These are phyloP conservation scores for Podargus strigoides DNA, from an alignment of 2,797 vertebrate species.

Conservation along the genomic window DNA sequence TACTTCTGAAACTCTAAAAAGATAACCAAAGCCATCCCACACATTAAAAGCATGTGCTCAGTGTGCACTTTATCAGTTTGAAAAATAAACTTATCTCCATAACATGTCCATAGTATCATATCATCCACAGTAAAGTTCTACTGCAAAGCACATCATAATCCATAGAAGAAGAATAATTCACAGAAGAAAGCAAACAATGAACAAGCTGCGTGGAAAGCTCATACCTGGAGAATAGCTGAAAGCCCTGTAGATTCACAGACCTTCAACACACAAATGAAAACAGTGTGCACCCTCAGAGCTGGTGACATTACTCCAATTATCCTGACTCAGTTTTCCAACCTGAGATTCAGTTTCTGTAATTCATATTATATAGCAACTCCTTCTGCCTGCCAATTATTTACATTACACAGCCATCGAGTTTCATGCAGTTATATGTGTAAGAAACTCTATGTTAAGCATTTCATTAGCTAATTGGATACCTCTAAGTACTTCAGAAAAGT, in stretches of 20 bases:
- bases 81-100: not conserved
- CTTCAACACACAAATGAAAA: not conserved
- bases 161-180: not conserved
- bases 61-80: not conserved
- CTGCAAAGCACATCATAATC: not conserved
- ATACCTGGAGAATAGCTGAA: not conserved
- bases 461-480: not conserved
- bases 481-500: not conserved
- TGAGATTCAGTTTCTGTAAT: not conserved
- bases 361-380: not conserved
- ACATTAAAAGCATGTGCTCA: fast-evolving
- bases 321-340: not conserved
- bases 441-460: not conserved
- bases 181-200: not conserved
- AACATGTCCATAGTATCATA: not conserved
- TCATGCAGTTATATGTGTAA: not conserved
- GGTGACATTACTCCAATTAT: not conserved
- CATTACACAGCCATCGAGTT: not conserved
- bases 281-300: not conserved
- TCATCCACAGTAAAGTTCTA: not conserved
- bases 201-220: not conserved
- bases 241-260: not conserved
- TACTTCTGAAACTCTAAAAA: not conserved
- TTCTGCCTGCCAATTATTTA: not conserved
- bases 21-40: not conserved